Conservation (phyloP, 1,140 invertebrate species). For the Psilanteris sp. region DNA sequence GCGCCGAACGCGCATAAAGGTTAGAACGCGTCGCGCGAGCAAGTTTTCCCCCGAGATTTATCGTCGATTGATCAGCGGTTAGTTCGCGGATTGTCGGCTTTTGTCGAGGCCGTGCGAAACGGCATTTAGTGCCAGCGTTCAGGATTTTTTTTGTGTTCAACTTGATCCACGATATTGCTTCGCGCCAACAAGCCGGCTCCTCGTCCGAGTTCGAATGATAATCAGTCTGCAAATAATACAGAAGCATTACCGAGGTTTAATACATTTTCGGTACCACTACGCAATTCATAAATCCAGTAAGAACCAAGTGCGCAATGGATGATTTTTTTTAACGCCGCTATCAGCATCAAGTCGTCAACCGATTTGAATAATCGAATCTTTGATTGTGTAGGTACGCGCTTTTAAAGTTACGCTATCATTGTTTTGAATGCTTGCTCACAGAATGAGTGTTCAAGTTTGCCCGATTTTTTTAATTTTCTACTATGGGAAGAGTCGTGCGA, state of each 20-base stretch:
- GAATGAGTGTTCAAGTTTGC: too few relatives aligned
- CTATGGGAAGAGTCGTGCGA: too few relatives aligned
- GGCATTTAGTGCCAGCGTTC: too few relatives aligned
- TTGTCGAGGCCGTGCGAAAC: too few relatives aligned
- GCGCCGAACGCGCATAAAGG: background rate
- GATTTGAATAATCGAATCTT: background rate
- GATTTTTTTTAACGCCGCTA: too few relatives aligned
- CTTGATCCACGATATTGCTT: background rate
- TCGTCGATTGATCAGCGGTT: background rate
- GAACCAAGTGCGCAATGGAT: too few relatives aligned
- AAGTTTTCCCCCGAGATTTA: background rate
- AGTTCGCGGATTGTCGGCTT: background rate
- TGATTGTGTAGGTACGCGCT: background rate
- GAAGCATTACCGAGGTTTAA: too few relatives aligned
- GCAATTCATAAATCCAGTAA: too few relatives aligned
- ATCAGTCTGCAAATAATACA: background rate
- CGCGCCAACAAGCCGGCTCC: constrained; percentile 4
- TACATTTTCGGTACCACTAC: too few relatives aligned
- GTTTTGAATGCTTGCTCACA: background rate
- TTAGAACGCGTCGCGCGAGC: background rate
- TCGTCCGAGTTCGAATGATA: background rate
- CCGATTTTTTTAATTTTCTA: too few relatives aligned
- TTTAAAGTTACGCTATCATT: background rate
- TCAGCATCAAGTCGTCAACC: background rate
- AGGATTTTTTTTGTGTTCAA: too few relatives aligned